Conservation (phyloP, 92 coral and sea anemone species). For the Bergia puertoricense region DNA sequence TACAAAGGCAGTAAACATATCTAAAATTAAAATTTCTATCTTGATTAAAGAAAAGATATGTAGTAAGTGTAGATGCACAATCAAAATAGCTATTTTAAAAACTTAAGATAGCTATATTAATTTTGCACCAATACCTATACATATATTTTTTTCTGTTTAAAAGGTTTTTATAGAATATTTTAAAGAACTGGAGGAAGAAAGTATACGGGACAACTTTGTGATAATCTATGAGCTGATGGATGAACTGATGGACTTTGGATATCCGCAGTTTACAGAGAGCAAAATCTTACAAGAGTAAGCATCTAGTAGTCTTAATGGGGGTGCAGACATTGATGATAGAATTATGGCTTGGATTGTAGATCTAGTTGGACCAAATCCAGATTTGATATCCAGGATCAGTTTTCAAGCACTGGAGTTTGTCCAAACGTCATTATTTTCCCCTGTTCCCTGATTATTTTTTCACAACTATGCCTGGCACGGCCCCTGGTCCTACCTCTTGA, state of each 20-base stretch:
- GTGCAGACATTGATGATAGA: not conserved
- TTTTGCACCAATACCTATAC: not conserved
- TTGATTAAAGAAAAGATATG: not conserved
- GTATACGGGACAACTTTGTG: constrained; percentile 98
- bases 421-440: too few relatives aligned
- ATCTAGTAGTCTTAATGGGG: not conserved
- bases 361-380: not conserved
- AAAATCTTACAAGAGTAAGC: constrained; percentile 98
- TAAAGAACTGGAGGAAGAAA: constrained; percentile 98
- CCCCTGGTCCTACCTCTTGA: too few relatives aligned
- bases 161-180: constrained; percentile 94
- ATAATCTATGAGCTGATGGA: constrained; percentile 95
- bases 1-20: too few relatives aligned
- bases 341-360: not conserved
- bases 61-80: too few relatives aligned
- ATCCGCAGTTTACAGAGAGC: constrained; percentile 98
- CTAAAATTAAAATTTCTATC: not conserved
- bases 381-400: too few relatives aligned
- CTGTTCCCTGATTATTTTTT: too few relatives aligned
- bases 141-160: not conserved
- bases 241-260: constrained; percentile 99
- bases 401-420: too few relatives aligned
- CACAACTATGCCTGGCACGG: too few relatives aligned
- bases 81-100: too few relatives aligned
- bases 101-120: not conserved